phyloP scores from a whole-genome alignment of 1,140 invertebrate species.

The Cyclina sinensis region DNA sequence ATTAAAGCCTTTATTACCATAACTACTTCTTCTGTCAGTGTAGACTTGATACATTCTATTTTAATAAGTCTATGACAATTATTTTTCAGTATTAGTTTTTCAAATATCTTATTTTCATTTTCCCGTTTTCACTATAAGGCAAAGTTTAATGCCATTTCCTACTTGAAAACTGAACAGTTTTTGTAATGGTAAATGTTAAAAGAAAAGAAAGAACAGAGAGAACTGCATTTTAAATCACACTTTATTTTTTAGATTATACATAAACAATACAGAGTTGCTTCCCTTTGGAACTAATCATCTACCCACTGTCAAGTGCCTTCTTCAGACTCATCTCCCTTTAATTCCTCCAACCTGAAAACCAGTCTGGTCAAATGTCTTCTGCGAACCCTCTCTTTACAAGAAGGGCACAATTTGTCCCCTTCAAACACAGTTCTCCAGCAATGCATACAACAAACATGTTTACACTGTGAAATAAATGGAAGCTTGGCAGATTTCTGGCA shows the following conservation, averaged over 20 bases:
- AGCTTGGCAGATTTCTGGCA: slow-evolving; percentile 76
- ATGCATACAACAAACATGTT: slow-evolving; percentile 80
- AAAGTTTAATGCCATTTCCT: no score
- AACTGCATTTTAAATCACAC: no score
- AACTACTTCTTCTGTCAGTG: no score
- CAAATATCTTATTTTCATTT: no score
- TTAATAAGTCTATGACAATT: no score
- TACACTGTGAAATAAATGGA: slow-evolving; percentile 78
- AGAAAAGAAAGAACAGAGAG: no score
- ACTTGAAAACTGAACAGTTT: no score
- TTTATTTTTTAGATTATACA: background rate
- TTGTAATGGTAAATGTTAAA: no score
- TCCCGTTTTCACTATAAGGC: no score
- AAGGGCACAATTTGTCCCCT: slow-evolving; percentile 73
- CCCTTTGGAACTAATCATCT: background rate
- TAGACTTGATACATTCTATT: no score
- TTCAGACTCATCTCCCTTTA: background rate
- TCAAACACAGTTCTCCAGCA: slow-evolving; percentile 81
- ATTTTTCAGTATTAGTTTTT: no score
- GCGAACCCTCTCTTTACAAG: slow-evolving; percentile 67
- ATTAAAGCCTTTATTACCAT: no score
- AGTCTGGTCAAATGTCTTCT: slow-evolving; percentile 67
- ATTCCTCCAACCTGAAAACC: slow-evolving; percentile 33
- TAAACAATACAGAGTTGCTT: background rate
- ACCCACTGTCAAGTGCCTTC: background rate